These are phyloP conservation scores for Falco biarmicus DNA, from an alignment of 2,797 vertebrate species.

Conservation along the genomic window DNA sequence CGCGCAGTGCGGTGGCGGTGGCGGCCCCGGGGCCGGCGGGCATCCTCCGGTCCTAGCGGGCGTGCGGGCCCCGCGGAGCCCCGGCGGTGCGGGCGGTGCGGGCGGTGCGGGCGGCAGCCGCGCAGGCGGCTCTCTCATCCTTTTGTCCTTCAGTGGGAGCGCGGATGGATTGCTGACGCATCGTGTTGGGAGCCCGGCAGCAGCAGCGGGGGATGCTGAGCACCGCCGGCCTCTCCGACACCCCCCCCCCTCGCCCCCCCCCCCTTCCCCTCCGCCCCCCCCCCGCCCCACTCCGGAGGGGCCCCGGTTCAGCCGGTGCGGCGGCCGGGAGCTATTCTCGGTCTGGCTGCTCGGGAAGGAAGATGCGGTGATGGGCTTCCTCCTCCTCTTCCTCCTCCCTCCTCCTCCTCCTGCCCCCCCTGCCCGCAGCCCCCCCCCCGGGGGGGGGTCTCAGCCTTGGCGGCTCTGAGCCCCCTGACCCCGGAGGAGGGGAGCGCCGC, in stretches of 20 bases:
- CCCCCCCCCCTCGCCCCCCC: constrained; percentile 57
- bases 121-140: constrained; percentile 87
- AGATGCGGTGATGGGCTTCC: not conserved
- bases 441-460: no score
- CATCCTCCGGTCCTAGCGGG: not conserved
- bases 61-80: not conserved
- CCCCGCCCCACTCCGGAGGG: not conserved
- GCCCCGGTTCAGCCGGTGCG: not conserved
- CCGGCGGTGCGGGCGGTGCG: constrained; percentile 24
- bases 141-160: constrained; percentile 97
- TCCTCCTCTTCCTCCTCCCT: not conserved
- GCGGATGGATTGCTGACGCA: constrained; percentile 94
- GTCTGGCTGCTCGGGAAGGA: not conserved
- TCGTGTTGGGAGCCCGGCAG: constrained; percentile 88
- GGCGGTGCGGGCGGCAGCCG: constrained; percentile 79
- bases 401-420: no score
- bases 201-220: constrained; percentile 88
- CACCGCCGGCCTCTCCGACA: constrained; percentile 78
- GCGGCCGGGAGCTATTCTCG: not conserved
- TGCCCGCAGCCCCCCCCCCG: not conserved
- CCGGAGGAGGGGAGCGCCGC: no score
- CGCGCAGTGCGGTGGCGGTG: constrained; percentile 72
- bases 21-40: not conserved
- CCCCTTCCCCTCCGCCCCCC: not conserved
- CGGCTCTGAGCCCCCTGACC: no score